phyloP scores from a whole-genome alignment of 2,113 vertebrate genomes.

The Nycticryphes semicollaris region DNA sequence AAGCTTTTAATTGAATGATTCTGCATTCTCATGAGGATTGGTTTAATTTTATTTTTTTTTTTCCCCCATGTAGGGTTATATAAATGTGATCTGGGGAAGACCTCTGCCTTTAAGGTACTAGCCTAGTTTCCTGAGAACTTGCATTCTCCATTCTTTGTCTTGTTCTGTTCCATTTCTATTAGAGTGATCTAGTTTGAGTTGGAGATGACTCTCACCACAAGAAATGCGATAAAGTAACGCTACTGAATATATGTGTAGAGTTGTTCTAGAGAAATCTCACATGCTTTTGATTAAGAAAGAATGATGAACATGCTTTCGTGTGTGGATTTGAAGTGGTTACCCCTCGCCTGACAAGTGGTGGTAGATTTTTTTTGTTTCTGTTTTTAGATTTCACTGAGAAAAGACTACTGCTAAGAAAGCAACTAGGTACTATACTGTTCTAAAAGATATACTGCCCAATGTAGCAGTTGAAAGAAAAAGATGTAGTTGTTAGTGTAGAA shows the following conservation, averaged over 20 bases:
- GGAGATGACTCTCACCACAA: background rate
- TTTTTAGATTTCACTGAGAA: background rate
- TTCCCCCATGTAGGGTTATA: background rate
- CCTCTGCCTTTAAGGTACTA: background rate
- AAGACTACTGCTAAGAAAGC: background rate
- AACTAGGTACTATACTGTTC: background rate
- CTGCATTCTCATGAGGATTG: background rate
- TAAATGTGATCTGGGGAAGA: background rate
- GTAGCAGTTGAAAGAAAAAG: background rate
- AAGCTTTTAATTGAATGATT: background rate
- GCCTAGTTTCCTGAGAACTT: background rate
- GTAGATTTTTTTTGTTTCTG: background rate
- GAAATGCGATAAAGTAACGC: background rate
- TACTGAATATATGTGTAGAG: background rate
- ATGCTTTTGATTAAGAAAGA: background rate
- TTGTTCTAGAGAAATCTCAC: background rate
- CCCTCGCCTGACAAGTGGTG: background rate
- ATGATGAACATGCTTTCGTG: background rate
- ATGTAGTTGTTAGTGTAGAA: background rate
- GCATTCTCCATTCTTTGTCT: background rate
- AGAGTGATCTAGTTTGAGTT: background rate
- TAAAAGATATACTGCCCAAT: background rate
- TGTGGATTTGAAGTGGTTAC: background rate
- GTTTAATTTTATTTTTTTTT: background rate
- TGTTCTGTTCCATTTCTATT: background rate